These are phyloP conservation scores for Zoanthus sociatus DNA, from an alignment of 92 coral and sea anemone genomes.

Conservation along the genomic window DNA sequence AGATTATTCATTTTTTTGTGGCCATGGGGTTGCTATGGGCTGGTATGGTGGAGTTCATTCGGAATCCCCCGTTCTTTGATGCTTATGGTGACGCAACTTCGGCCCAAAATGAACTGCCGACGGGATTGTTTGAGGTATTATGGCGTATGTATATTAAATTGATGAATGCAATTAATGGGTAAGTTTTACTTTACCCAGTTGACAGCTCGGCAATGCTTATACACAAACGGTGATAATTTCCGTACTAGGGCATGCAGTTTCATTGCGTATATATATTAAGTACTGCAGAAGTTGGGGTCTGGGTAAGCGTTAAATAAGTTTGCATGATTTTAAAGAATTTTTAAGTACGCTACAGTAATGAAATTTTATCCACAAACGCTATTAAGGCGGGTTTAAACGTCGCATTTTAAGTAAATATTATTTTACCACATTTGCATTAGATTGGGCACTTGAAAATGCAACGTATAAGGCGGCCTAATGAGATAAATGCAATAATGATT, in stretches of 20 bases:
- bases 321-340: no score
- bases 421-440: no score
- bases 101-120: conserved; percentile 75
- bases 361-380: no score
- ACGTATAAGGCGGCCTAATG: no score
- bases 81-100: conserved; percentile 93
- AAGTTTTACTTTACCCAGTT: neutral
- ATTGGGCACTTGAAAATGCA: no score
- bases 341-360: no score
- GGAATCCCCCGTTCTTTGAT: conserved; percentile 92
- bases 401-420: no score
- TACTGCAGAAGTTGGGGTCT: neutral
- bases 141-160: neutral
- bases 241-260: no score
- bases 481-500: no score
- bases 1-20: conserved; percentile 79
- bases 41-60: conserved; percentile 90
- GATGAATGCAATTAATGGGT: neutral
- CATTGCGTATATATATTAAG: no score
- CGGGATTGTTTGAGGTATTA: conserved; percentile 86
- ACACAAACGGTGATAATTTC: neutral
- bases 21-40: conserved; percentile 85
- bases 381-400: no score
- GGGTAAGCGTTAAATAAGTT: no score
- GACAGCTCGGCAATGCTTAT: neutral